Evolutionary conservation across 2,113 vertebrate genomes (phyloP).

Genomic region (Carettochelys insculpta): DNA sequence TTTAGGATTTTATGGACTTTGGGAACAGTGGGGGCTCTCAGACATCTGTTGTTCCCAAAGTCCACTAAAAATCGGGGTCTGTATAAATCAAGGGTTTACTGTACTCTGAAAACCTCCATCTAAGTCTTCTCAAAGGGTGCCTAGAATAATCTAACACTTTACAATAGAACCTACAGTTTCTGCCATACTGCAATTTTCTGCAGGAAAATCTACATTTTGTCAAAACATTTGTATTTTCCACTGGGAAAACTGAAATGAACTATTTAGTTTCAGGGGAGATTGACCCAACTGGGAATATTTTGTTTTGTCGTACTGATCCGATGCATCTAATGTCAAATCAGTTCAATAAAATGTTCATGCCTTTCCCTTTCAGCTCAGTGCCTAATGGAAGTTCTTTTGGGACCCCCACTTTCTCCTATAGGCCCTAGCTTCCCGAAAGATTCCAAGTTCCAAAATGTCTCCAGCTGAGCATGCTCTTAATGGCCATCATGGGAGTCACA

Average conservation of each 20-base stretch:
- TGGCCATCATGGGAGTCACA: too few relatives aligned
- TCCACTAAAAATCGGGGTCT: too few relatives aligned
- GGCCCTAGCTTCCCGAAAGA: too few relatives aligned
- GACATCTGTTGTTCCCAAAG: too few relatives aligned
- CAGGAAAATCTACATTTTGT: background rate
- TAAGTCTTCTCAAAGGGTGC: too few relatives aligned
- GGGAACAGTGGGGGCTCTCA: too few relatives aligned
- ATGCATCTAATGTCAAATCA: background rate
- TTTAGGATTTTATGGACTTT: too few relatives aligned
- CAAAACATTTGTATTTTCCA: background rate
- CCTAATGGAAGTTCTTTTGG: background rate
- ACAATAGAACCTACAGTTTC: background rate
- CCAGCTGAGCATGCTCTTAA: too few relatives aligned
- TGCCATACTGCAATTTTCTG: background rate
- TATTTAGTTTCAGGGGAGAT: background rate
- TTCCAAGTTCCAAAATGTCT: too few relatives aligned
- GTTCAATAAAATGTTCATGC: background rate
- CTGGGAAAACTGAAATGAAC: background rate
- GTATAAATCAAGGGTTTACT: too few relatives aligned
- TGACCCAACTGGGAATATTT: accelerated
- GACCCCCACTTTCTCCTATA: too few relatives aligned
- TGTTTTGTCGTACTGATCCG: background rate
- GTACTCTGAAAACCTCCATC: too few relatives aligned
- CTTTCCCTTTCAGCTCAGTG: background rate
- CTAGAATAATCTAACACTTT: background rate